Conservation (phyloP, 1,140 invertebrate genomes). For the Drosophila ananassae region DNA sequence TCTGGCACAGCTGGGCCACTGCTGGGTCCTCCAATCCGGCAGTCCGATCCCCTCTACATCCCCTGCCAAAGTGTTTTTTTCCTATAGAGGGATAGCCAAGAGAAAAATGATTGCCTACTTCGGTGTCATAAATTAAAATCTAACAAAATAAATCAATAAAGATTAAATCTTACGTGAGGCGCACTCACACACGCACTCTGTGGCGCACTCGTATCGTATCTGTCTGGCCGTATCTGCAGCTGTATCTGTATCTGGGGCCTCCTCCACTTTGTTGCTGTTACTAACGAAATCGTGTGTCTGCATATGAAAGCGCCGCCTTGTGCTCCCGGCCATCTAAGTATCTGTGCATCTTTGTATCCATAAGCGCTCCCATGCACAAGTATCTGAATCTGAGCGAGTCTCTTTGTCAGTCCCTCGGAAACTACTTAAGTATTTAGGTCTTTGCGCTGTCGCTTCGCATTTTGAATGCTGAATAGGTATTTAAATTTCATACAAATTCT, state of each 20-base stretch:
- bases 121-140: conserved; percentile 81
- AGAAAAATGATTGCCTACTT: conserved; percentile 76
- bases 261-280: conserved; percentile 67
- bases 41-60: not conserved
- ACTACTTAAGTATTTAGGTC: conserved; percentile 83
- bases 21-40: conserved; percentile 2
- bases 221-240: conserved; percentile 29
- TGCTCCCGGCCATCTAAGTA: conserved; percentile 12
- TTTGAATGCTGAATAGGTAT: conserved; percentile 82
- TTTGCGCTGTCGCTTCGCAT: conserved; percentile 78
- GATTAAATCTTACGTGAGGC: conserved; percentile 77
- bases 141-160: conserved; percentile 83
- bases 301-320: conserved; percentile 70
- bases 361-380: conserved; percentile 3
- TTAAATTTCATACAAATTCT: conserved; percentile 83
- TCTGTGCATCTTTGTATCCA: conserved; percentile 10
- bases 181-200: conserved; percentile 29
- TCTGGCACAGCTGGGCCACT: conserved; percentile 55
- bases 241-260: conserved; percentile 56
- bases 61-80: not conserved
- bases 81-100: not conserved
- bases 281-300: conserved; percentile 71
- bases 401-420: conserved; percentile 70
- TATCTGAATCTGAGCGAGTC: conserved; percentile 28
- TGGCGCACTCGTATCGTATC: conserved; percentile 27